Percentiles rank a stretch among this genome's conserved stretches.
Conservation (phyloP, 2,113 vertebrate species). For the Zapornia atra region DNA sequence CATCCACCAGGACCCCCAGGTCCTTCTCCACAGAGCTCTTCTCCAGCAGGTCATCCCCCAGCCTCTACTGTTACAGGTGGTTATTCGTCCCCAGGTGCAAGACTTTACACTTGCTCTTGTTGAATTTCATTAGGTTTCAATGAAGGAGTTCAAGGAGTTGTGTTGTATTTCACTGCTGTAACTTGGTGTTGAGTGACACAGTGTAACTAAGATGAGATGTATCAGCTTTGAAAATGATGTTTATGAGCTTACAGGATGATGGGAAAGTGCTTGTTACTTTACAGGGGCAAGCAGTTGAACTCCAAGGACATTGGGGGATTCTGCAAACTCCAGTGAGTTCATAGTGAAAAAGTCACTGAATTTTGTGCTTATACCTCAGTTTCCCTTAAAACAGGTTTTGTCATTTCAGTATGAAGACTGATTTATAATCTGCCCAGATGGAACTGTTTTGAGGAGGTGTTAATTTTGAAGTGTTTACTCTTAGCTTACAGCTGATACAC, state of each 20-base stretch:
- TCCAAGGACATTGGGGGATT: background rate
- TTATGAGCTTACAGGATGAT: background rate
- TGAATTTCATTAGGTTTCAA: too few relatives aligned
- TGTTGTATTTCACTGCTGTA: background rate
- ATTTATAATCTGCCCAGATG: background rate
- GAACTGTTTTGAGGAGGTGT: background rate
- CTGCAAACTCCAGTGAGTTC: background rate
- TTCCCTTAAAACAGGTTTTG: background rate
- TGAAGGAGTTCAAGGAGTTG: too few relatives aligned
- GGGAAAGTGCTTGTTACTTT: background rate
- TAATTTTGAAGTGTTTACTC: background rate
- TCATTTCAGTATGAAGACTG: background rate
- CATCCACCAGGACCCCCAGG: too few relatives aligned
- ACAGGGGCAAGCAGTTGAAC: background rate
- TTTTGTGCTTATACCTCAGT: background rate
- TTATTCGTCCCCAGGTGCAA: too few relatives aligned
- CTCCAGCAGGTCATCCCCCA: too few relatives aligned
- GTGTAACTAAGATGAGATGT: background rate
- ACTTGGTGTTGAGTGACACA: background rate
- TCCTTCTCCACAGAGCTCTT: too few relatives aligned
- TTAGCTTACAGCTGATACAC: background rate
- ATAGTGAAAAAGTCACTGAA: background rate
- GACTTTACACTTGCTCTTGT: too few relatives aligned
- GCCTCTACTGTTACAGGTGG: too few relatives aligned
- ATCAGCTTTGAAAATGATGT: background rate